A percentile compares a stretch with the other conserved stretches of the same genome.
Conservation (phyloP, 2,888 invertebrate species). For the Dasysyrphus albostriatus region DNA sequence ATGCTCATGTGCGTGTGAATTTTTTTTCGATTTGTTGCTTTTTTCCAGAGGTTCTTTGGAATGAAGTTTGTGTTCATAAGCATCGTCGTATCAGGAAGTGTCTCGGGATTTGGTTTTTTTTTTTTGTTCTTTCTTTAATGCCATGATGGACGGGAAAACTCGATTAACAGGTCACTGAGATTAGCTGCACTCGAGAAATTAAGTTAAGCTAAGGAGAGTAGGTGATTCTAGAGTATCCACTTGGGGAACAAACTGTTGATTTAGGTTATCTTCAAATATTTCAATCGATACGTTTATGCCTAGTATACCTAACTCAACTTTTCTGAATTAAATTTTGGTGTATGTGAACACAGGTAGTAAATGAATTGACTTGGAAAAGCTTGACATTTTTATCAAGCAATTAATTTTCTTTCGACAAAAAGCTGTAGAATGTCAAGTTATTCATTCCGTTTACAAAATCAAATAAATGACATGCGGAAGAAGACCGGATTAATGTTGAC, state of each 20-base stretch:
- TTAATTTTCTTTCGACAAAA: no score
- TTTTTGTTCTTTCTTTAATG: constrained; percentile 25
- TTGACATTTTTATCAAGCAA: no score
- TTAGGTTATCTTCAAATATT: background rate
- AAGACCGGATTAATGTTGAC: no score
- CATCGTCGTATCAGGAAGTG: constrained; percentile 64
- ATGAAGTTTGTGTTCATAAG: constrained; percentile 47
- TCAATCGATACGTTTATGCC: background rate
- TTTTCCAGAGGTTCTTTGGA: constrained; percentile 17
- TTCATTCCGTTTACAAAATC: no score
- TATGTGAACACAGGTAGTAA: no score
- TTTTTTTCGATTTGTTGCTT: constrained; percentile 3
- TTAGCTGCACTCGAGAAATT: constrained; percentile 45
- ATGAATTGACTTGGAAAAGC: no score
- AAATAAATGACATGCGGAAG: no score
- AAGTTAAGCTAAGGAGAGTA: background rate
- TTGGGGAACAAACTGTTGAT: background rate
- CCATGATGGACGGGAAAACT: constrained; percentile 58
- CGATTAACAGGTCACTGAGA: constrained; percentile 73
- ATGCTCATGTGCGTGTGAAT: background rate
- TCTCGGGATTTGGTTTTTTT: constrained; percentile 42
- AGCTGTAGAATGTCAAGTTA: no score
- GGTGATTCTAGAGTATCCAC: background rate
- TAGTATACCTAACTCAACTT: background rate
- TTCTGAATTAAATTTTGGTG: background rate